Percentiles rank a stretch among this genome's conserved stretches.
Conservation (phyloP, 1,140 invertebrate genomes). For the Homalodisca vitripennis region DNA sequence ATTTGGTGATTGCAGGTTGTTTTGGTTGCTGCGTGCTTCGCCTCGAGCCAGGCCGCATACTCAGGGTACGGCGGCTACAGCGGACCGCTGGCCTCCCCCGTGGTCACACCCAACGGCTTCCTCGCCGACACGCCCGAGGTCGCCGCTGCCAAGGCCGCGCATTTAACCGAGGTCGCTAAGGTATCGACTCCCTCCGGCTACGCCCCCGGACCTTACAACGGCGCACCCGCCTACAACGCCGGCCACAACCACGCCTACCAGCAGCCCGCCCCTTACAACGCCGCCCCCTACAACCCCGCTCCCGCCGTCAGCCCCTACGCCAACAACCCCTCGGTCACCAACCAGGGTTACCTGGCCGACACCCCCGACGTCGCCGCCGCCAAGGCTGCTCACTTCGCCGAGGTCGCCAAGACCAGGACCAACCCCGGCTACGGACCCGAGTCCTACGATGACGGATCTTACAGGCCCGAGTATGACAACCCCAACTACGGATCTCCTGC, state of each 20-base stretch:
- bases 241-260: conserved; percentile 7
- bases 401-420: conserved; percentile 30
- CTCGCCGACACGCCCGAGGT: conserved; percentile 39
- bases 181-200: conserved; percentile 15
- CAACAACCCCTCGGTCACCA: conserved; percentile 27
- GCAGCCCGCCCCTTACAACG: conserved; percentile 12
- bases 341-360: conserved; percentile 29
- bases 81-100: conserved; percentile 26
- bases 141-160: conserved; percentile 42
- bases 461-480: conserved; percentile 35
- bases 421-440: conserved; percentile 26
- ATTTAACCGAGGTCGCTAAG: conserved; percentile 36
- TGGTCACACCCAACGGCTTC: conserved; percentile 24
- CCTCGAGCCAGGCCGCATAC: background rate
- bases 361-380: conserved; percentile 40
- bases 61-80: conserved; percentile 28
- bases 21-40: conserved; percentile 16
- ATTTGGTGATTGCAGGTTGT: conserved; percentile 10
- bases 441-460: conserved; percentile 36
- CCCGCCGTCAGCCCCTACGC: conserved; percentile 30
- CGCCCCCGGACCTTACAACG: conserved; percentile 42
- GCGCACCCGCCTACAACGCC: conserved; percentile 50
- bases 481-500: conserved; percentile 42
- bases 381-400: conserved; percentile 41
- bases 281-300: conserved; percentile 5